Evolutionary conservation across 2,888 invertebrate genomes (phyloP).

Genomic region (Steinernema hermaphroditum): DNA sequence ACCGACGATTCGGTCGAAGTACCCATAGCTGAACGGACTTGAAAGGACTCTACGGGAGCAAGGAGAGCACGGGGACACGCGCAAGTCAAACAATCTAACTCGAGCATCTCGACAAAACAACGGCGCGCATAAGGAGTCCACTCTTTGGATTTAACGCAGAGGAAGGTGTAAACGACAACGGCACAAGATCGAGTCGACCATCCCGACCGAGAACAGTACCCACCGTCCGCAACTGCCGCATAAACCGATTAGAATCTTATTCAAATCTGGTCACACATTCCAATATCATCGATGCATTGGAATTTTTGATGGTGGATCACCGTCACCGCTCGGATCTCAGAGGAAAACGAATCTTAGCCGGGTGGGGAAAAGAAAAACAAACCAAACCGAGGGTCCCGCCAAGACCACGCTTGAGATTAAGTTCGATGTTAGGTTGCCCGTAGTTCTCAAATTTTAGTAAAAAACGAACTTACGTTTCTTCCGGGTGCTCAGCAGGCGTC

Average conservation of each 20-base stretch:
- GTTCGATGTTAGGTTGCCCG: too few relatives aligned
- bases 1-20: constrained; percentile 13
- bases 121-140: constrained; percentile 18
- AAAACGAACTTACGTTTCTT: neutral
- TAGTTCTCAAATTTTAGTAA: too few relatives aligned
- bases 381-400: too few relatives aligned
- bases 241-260: constrained; percentile 31
- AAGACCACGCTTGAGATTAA: too few relatives aligned
- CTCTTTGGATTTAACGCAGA: neutral
- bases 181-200: constrained; percentile 4
- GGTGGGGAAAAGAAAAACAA: too few relatives aligned
- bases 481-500: neutral
- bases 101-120: constrained; percentile 6
- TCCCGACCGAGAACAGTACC: constrained; percentile 4
- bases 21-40: neutral
- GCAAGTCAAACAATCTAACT: constrained; percentile 4
- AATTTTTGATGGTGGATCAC: constrained; percentile 4
- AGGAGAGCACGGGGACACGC: neutral
- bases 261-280: constrained; percentile 17
- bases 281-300: neutral
- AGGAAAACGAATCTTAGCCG: too few relatives aligned
- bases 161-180: neutral
- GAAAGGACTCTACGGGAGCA: too few relatives aligned
- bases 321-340: neutral
- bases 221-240: constrained; percentile 23